These are phyloP conservation scores for Serranochromis macrocephalus DNA, from an alignment of 2,113 vertebrate genomes.

Conservation along the genomic window DNA sequence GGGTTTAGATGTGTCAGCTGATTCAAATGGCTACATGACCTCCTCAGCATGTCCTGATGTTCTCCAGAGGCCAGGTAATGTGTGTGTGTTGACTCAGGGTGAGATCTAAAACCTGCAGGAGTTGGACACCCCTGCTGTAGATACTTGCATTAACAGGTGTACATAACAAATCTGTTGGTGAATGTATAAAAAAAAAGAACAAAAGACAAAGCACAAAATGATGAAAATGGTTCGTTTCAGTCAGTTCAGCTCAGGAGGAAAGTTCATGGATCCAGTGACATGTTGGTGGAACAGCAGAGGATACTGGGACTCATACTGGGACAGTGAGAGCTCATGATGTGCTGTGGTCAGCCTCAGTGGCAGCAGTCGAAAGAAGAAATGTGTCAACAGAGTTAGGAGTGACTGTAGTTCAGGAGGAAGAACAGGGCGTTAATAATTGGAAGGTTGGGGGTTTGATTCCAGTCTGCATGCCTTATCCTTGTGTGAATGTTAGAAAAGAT, in stretches of 20 bases:
- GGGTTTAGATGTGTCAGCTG: not conserved
- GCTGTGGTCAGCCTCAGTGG: accelerated
- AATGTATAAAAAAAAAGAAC: not conserved
- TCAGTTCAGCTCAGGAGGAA: not conserved
- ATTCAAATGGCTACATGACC: not conserved
- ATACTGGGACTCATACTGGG: not conserved
- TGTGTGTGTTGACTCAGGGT: not conserved
- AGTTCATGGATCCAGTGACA: not conserved
- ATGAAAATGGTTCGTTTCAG: not conserved
- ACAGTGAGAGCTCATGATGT: accelerated
- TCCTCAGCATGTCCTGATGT: not conserved
- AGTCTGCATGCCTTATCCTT: not conserved
- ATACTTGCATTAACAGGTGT: not conserved
- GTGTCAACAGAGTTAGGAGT: not conserved
- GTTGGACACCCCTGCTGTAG: not conserved
- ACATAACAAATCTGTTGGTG: not conserved
- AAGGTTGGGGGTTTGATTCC: not conserved
- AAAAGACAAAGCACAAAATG: not conserved
- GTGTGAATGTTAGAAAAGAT: not conserved
- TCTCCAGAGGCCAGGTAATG: not conserved
- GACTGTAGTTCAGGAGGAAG: not conserved
- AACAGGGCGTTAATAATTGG: accelerated
- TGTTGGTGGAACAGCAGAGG: not conserved
- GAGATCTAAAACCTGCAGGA: not conserved
- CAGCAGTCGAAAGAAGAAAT: not conserved